phyloP scores from a whole-genome alignment of 2,113 vertebrate species.

The Alosa alosa region DNA sequence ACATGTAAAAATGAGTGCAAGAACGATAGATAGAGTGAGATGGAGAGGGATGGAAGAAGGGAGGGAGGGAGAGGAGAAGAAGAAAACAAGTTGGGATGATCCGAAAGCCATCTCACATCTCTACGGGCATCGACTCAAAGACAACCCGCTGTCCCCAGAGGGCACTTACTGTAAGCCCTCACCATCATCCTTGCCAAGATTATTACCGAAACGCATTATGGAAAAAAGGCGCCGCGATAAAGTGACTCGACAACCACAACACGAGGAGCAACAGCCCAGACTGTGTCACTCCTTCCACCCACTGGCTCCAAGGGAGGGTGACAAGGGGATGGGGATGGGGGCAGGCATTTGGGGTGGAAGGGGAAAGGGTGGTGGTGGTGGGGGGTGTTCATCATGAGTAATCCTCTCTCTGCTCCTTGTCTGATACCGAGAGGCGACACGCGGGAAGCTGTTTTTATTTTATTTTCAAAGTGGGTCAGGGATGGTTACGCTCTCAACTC shows the following conservation, averaged over 20 bases:
- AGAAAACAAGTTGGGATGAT: conserved; percentile 41
- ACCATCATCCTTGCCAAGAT: conserved; percentile 24
- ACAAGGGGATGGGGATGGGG: not conserved
- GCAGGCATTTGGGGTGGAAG: not conserved
- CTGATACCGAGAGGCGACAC: not conserved
- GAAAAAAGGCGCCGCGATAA: not conserved
- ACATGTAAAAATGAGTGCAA: not conserved
- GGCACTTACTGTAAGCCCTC: conserved; percentile 39
- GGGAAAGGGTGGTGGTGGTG: not conserved
- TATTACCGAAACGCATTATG: conserved; percentile 27
- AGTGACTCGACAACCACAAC: conserved; percentile 26
- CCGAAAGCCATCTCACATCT: conserved; percentile 36
- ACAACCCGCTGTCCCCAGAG: not conserved
- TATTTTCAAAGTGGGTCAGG: not conserved
- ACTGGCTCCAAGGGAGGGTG: conserved; percentile 22
- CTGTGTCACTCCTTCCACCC: conserved; percentile 11
- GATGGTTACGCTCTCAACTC: not conserved
- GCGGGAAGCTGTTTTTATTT: not conserved
- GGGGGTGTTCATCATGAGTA: not conserved
- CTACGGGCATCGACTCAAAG: conserved; percentile 38
- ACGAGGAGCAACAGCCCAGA: conserved; percentile 20
- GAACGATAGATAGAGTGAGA: not conserved
- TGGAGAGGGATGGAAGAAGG: not conserved
- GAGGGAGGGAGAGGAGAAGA: not conserved
- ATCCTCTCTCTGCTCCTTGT: not conserved